These are phyloP conservation scores for Lasioglossum lativentre DNA, from an alignment of 2,888 invertebrate species.

Conservation along the genomic window DNA sequence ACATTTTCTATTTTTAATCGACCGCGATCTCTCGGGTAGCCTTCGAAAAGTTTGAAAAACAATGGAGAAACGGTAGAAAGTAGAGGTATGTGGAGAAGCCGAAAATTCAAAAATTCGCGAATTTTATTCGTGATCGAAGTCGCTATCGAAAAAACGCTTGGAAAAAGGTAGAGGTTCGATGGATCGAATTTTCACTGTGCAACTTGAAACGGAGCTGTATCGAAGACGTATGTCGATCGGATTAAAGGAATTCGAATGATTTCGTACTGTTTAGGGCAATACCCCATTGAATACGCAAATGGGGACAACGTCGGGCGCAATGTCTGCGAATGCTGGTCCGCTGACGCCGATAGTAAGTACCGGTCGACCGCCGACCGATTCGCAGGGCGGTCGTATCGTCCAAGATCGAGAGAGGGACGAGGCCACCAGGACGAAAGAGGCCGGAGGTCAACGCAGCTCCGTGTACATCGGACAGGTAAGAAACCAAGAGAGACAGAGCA, in stretches of 20 bases:
- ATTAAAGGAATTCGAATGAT: constrained; percentile 33
- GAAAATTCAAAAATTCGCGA: not conserved
- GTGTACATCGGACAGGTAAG: constrained; percentile 83
- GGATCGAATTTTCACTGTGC: constrained; percentile 29
- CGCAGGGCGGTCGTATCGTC: constrained; percentile 79
- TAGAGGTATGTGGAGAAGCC: not conserved
- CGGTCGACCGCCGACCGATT: constrained; percentile 68
- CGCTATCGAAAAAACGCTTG: not conserved
- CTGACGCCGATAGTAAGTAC: constrained; percentile 68
- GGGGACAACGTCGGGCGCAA: constrained; percentile 52
- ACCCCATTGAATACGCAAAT: constrained; percentile 71
- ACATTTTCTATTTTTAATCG: constrained; percentile 1
- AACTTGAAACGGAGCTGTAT: not conserved
- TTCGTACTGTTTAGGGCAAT: constrained; percentile 72
- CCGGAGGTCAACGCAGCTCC: constrained; percentile 81
- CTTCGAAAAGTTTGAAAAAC: not conserved
- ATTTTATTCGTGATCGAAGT: too few species aligned
- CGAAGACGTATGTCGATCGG: not conserved
- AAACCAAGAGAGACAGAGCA: constrained; percentile 62
- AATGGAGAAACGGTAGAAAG: not conserved
- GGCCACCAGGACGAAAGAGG: constrained; percentile 78
- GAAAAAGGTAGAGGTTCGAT: not conserved
- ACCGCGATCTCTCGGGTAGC: not conserved
- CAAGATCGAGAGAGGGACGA: constrained; percentile 80
- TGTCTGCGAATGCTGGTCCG: constrained; percentile 40